phyloP scores from a whole-genome alignment of 2,888 invertebrate genomes.

The Microplitis manilae region DNA sequence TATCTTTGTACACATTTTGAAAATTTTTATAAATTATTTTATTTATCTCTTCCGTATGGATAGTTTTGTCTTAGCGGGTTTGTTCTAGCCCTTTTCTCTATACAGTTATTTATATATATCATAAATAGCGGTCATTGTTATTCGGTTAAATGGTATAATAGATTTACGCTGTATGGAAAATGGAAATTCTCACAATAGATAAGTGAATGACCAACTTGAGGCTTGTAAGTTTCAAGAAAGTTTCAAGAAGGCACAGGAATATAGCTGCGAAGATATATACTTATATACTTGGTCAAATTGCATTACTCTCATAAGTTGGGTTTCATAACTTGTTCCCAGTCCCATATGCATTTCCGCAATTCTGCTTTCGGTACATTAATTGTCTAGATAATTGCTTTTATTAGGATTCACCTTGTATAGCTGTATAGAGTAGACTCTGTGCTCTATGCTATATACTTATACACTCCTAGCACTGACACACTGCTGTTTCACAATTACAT shows the following conservation, averaged over 20 bases:
- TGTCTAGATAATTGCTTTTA: conserved; percentile 40
- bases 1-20: no score
- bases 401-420: conserved; percentile 12
- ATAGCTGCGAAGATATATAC: conserved; percentile 15
- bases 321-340: conserved; percentile 35
- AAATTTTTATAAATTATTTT: no score
- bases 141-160: conserved; percentile 42
- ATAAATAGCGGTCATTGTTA: conserved; percentile 33
- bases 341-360: conserved; percentile 35
- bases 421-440: no score
- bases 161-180: conserved; percentile 35
- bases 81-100: not conserved
- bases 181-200: conserved; percentile 49
- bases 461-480: not conserved
- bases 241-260: conserved; percentile 38
- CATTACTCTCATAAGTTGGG: conserved; percentile 40
- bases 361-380: conserved; percentile 34
- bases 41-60: no score
- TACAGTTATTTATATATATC: not conserved
- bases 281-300: conserved; percentile 27
- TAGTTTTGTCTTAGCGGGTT: no score
- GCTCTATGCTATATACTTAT: no score
- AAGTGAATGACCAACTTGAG: conserved; percentile 52
- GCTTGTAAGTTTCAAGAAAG: conserved; percentile 45
- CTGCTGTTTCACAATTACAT: not conserved